Base-by-base conservation (phyloP, 2,888 invertebrate species). In the Hydrotaea cyrtoneurina region DNA sequence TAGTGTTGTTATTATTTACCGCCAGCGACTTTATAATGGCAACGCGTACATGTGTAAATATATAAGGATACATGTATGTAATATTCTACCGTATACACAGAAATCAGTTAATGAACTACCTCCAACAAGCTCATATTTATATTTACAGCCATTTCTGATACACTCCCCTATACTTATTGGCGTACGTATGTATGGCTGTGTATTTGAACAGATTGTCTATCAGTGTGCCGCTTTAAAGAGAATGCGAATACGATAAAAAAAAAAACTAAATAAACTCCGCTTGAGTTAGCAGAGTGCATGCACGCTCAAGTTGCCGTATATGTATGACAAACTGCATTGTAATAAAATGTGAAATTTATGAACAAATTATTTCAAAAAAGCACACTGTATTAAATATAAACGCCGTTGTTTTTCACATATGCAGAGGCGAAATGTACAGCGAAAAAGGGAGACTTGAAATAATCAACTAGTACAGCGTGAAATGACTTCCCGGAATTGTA, bases 181-280 rank as follows among this genome's bases (percentile, higher is more conserved):
- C 8, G 10, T 39, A 46, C 17, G 21, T 0, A 50, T n/a, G n/a
- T 15, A 50, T 50, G 13, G 36, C 3, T 43, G 13, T 43, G 13
- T 13, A 13, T 43, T 43, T 43, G 15, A n/a, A n/a, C 50, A 15
- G 43, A 43, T 43, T n/a, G 50, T 55, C 21, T 55, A 21, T 1
- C 19, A 55, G 55, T 55, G 21, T 13, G 7, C 15, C 23, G 23
- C 55, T 64, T 55, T 43, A 26, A 66, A 53, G n/a, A 2, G n/a
- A n/a, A n/a, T n/a, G n/a, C n/a, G n/a, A n/a, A n/a, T n/a, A n/a
- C n/a, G n/a, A 50, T 10, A 10, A 55, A 50, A 74, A 83, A 57
- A 50, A 17, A 59, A 83, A 83, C 71, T 79, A 76, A 76, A 83
- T 83, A 76, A 76, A 72, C 64, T 80, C 72, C 39, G 66, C 83